Conservation (phyloP, 64 coral and sea anemone genomes). For the Orbicella faveolata region DNA sequence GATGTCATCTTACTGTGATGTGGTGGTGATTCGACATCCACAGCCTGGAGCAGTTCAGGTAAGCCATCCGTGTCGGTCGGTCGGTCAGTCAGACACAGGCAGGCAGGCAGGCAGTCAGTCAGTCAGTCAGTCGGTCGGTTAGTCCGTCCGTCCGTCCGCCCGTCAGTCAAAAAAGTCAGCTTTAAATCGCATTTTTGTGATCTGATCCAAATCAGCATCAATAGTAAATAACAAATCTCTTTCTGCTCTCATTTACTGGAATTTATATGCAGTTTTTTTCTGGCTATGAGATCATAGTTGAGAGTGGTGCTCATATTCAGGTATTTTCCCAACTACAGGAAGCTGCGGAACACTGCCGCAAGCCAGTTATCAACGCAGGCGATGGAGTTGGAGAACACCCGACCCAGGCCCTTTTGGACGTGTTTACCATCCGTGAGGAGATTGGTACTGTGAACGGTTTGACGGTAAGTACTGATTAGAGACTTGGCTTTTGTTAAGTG, state of each 20-base stretch:
- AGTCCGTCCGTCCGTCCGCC: neutral
- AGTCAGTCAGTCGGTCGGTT: neutral
- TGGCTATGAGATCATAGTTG: too few relatives aligned
- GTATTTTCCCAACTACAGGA: conserved; percentile 46
- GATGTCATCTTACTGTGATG: conserved; percentile 94
- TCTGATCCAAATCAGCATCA: too few relatives aligned
- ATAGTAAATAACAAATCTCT: too few relatives aligned
- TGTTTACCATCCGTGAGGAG: conserved; percentile 98
- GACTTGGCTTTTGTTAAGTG: neutral
- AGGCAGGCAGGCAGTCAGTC: neutral
- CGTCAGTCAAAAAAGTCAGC: neutral
- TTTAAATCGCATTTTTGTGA: too few relatives aligned
- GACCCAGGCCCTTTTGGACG: conserved; percentile 92
- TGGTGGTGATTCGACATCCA: conserved; percentile 88
- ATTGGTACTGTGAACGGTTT: conserved; percentile 97
- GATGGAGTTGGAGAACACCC: conserved; percentile 98
- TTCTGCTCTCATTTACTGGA: too few relatives aligned
- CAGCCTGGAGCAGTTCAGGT: conserved; percentile 85
- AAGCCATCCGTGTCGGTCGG: neutral
- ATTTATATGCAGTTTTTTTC: too few relatives aligned
- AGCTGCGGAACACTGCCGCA: conserved; percentile 78
- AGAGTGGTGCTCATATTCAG: neutral
- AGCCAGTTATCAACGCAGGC: conserved; percentile 94
- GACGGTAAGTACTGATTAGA: conserved; percentile 65
- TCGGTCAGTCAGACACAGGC: neutral